Conservation (phyloP, 2,113 vertebrate species). For the Cygnus buccinator region DNA sequence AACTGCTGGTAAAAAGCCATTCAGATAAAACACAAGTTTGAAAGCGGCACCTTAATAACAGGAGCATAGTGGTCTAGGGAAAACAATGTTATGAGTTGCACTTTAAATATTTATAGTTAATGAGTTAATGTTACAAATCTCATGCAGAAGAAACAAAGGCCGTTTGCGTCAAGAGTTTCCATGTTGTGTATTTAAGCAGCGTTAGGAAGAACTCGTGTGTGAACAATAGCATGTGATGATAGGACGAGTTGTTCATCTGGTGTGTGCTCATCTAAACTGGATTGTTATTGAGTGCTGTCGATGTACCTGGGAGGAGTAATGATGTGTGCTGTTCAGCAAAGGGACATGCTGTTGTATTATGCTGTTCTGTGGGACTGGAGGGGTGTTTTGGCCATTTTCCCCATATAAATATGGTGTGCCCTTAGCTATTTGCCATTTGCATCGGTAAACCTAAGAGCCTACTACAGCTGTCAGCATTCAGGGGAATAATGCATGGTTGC, state of each 20-base stretch:
- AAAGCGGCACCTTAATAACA: background rate
- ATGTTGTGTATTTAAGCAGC: background rate
- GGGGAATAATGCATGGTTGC: background rate
- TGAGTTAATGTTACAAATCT: constrained; percentile 3
- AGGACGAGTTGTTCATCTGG: background rate
- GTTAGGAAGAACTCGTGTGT: background rate
- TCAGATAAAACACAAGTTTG: background rate
- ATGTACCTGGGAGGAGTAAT: background rate
- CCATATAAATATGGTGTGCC: rapidly evolving
- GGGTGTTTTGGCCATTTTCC: rapidly evolving
- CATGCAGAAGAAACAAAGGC: constrained; percentile 38
- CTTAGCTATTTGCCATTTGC: background rate
- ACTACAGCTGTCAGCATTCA: background rate
- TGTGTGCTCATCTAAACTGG: background rate
- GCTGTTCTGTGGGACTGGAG: background rate
- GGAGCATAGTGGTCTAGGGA: background rate
- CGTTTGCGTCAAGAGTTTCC: constrained; percentile 43
- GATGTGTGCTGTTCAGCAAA: background rate
- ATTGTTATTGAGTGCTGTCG: background rate
- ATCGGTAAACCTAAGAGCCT: background rate
- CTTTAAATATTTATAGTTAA: constrained; percentile 27
- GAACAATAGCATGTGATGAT: background rate
- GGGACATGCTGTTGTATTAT: rapidly evolving
- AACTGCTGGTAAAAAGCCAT: background rate
- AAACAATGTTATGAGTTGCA: background rate